Evolutionary conservation across 1,140 invertebrate genomes (phyloP), one percentile per base, ranked within the genome.

Genomic region (Vollenhovia emeryi): DNA sequence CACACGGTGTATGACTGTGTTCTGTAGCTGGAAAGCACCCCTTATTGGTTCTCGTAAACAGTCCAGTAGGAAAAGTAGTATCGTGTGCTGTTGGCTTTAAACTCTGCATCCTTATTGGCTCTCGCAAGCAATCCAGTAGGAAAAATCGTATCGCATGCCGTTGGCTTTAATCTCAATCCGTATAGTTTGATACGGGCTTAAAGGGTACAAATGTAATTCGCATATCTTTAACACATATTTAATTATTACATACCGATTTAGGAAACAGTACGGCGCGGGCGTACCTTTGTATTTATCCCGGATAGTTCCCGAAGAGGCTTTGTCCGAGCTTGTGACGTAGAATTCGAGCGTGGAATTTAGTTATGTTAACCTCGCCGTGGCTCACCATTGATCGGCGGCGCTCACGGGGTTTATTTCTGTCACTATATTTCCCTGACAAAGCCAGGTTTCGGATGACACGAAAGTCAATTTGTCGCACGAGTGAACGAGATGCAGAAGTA

Each of bases 381-480:
- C 24, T 64, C 40, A 48, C n/a, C 59, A 78, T 78, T 50, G 74
- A 78, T 78, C 43, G 57, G n/a, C 6, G n/a, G n/a, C 4, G 27
- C n/a, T 52, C 30, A 52, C 30, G 5, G 48, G 18, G 18, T 64
- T 78, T 78, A 64, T 78, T 64, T 64, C 40, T 45, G 40, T 64
- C 74, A 18, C 40, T 62, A n/a, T 62, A 48, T 78, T 64, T 78
- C 74, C 18, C 40, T 45, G 18, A 33, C 74, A 78, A 64, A 78
- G 59, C 27, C 36, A 43, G 40, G 57, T 78, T 78, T 78, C 18
- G 57, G 40, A 78, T 64, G 33, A 78, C 74, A n/a, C 27, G n/a
- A 64, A 78, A 78, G 40, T 78, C 74, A 64, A 64, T 78, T 76
- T 60, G n/a, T 21, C 24, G 24, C 74, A 36, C 27, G 40, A 48